A percentile compares a stretch with the other conserved stretches of the same genome.
Conservation (phyloP, 2,113 vertebrate genomes). For the Laterallus jamaicensis region DNA sequence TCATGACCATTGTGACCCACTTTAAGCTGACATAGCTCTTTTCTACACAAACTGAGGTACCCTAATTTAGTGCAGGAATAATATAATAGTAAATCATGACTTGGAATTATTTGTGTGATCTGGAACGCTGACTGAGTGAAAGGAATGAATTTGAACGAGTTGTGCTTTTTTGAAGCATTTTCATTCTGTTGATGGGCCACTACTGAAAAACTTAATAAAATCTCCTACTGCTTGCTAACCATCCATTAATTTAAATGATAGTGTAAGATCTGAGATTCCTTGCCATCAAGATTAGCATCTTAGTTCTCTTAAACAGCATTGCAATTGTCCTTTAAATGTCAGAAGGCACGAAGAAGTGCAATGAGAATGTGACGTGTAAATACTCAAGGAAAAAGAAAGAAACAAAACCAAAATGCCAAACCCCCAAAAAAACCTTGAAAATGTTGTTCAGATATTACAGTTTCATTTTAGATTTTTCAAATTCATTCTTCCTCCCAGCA, state of each 20-base stretch:
- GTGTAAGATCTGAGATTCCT: not conserved
- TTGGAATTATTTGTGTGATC: not conserved
- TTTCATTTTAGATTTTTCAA: not conserved
- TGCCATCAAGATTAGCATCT: not conserved
- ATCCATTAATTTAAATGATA: not conserved
- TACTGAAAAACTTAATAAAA: not conserved
- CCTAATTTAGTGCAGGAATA: not conserved
- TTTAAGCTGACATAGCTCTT: not conserved
- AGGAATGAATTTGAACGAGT: not conserved
- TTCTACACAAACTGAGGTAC: not conserved
- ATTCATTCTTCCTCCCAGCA: not conserved
- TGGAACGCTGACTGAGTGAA: not conserved
- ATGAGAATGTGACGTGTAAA: not conserved
- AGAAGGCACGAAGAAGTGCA: not conserved
- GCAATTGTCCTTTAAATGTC: not conserved
- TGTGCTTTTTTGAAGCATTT: not conserved
- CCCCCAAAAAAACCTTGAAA: not conserved
- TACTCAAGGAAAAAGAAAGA: not conserved
- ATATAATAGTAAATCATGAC: not conserved
- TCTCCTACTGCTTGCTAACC: not conserved
- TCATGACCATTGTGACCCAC: not conserved
- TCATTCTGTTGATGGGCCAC: not conserved
- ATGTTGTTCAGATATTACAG: not conserved
- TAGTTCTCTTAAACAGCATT: not conserved
- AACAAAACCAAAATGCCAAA: not conserved